Percentiles rank a stretch among this genome's conserved stretches.
phyloP scores from a whole-genome alignment of 1,140 invertebrate species.

The Drosophila punjabiensis region DNA sequence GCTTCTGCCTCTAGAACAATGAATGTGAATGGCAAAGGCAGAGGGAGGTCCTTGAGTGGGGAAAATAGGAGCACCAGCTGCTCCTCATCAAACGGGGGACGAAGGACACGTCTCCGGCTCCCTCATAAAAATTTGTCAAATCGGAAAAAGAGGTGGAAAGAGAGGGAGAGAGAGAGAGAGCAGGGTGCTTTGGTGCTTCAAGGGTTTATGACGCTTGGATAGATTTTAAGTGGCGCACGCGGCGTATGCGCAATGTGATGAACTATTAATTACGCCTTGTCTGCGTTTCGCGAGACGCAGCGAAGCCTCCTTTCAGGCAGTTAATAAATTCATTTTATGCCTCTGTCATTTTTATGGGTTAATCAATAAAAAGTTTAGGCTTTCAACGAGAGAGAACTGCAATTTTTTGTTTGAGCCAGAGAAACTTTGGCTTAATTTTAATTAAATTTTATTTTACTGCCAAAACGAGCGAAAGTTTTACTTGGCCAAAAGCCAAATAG shows the following conservation, averaged over 20 bases:
- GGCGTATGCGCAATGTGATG: conserved; percentile 65
- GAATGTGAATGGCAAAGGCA: conserved; percentile 14
- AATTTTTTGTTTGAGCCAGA: conserved; percentile 16
- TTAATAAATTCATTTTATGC: conserved; percentile 64
- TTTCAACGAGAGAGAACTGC: conserved; percentile 25
- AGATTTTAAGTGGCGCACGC: conserved; percentile 66
- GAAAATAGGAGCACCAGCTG: conserved; percentile 50
- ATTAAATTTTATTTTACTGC: conserved; percentile 68
- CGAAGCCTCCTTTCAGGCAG: conserved; percentile 16
- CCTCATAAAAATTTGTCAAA: conserved; percentile 73
- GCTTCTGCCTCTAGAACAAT: conserved; percentile 28
- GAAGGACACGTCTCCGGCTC: conserved; percentile 55
- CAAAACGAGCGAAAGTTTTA: conserved; percentile 39
- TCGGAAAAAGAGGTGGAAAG: not conserved
- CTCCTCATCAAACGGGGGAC: conserved; percentile 43
- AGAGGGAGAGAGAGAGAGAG: not conserved
- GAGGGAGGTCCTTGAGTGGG: conserved; percentile 9
- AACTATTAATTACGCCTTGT: conserved; percentile 76
- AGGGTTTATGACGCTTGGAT: conserved; percentile 29
- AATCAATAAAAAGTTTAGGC: conserved; percentile 65
- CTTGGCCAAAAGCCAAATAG: conserved; percentile 65
- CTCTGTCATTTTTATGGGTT: conserved; percentile 68
- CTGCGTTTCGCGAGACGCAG: conserved; percentile 19
- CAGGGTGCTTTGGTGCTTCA: not conserved
- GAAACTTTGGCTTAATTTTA: conserved; percentile 57